These are phyloP conservation scores for Thamnaconus septentrionalis DNA, from an alignment of 2,113 vertebrate species.

Conservation along the genomic window DNA sequence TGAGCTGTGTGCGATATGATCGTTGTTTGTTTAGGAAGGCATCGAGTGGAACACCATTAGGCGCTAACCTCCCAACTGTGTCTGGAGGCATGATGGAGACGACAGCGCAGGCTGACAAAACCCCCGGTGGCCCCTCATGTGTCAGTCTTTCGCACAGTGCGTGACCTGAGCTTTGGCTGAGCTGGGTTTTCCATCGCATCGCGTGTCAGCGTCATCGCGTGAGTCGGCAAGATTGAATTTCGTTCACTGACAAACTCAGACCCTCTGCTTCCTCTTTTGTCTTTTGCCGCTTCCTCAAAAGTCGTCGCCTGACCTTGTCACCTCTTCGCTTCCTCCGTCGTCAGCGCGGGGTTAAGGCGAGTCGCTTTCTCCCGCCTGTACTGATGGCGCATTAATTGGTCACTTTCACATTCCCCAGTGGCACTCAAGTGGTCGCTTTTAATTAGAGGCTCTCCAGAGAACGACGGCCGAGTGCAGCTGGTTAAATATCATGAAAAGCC, in stretches of 20 bases:
- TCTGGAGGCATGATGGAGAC: conserved; percentile 6
- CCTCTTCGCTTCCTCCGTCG: neutral
- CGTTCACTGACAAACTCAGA: neutral
- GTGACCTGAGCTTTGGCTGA: conserved; percentile 15
- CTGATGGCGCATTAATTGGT: neutral
- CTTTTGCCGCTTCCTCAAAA: conserved; percentile 10
- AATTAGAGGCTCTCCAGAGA: conserved; percentile 18
- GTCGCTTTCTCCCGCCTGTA: too few relatives aligned
- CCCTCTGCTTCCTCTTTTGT: neutral
- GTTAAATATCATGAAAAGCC: conserved; percentile 20
- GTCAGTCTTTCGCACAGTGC: conserved; percentile 7
- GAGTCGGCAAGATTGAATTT: conserved; percentile 25
- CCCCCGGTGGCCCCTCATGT: conserved; percentile 23
- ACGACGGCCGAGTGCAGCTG: conserved; percentile 9
- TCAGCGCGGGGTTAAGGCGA: too few relatives aligned
- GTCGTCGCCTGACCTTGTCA: conserved; percentile 9
- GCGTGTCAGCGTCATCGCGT: conserved; percentile 22
- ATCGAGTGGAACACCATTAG: neutral
- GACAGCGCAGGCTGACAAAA: conserved; percentile 7
- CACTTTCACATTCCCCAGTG: conserved; percentile 14
- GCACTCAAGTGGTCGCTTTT: conserved; percentile 6
- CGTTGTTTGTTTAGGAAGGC: conserved; percentile 10
- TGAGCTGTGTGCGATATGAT: conserved; percentile 5
- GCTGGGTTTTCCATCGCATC: conserved; percentile 33
- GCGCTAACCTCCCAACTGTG: neutral